Percentiles rank a stretch among this genome's conserved stretches.
Evolutionary conservation across 1,140 invertebrate species (phyloP).

Genomic region (Nephila pilipes): DNA sequence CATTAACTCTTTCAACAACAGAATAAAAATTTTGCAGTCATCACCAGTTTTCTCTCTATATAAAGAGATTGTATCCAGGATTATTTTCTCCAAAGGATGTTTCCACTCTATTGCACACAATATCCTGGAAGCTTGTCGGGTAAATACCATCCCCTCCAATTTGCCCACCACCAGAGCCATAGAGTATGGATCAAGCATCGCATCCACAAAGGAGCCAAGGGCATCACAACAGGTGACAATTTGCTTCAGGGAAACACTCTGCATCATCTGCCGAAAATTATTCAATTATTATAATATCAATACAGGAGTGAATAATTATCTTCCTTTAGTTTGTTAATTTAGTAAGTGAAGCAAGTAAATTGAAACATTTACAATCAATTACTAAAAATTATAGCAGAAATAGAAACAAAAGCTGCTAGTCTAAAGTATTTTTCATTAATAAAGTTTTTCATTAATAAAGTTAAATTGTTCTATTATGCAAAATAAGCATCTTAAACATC

Average conservation of each 20-base stretch:
- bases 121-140: not conserved
- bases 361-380: too few relatives aligned
- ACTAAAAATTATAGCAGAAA: too few relatives aligned
- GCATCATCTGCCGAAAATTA: too few relatives aligned
- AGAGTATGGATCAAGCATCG: not conserved
- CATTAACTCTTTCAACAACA: conserved; percentile 28
- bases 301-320: too few relatives aligned
- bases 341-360: too few relatives aligned
- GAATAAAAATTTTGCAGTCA: conserved; percentile 23
- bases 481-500: too few relatives aligned
- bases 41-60: not conserved
- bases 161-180: not conserved
- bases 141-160: not conserved
- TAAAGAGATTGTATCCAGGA: not conserved
- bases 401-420: too few relatives aligned
- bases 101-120: not conserved
- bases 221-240: not conserved
- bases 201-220: not conserved
- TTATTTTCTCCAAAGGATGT: conserved; percentile 37
- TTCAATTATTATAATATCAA: too few relatives aligned
- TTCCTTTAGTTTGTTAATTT: too few relatives aligned
- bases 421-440: too few relatives aligned
- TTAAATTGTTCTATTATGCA: too few relatives aligned
- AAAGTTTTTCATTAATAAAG: too few relatives aligned
- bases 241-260: conserved; percentile 5